Evolutionary conservation across 2,113 vertebrate species (phyloP).

Genomic region (Daubentonia madagascariensis): DNA sequence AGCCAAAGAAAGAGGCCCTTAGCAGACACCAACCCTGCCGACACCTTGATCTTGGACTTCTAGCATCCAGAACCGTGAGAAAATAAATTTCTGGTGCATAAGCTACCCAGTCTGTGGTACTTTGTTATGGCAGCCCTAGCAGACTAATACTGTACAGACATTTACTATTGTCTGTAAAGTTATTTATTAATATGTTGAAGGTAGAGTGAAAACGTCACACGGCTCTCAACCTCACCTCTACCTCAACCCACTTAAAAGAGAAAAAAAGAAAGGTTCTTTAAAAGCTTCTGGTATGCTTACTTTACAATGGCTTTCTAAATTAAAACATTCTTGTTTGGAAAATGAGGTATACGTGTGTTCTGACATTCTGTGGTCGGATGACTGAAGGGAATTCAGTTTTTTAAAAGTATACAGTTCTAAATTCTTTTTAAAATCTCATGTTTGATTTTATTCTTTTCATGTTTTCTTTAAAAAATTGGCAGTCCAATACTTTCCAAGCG

Average conservation of each 20-base stretch:
- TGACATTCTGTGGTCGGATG: conserved; percentile 35
- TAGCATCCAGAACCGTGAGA: neutral
- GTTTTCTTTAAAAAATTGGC: conserved; percentile 55
- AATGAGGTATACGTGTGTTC: conserved; percentile 17
- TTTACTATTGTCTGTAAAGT: neutral
- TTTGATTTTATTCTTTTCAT: conserved; percentile 52
- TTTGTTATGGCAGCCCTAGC: neutral
- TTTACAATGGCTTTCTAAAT: conserved; percentile 18
- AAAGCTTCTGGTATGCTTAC: neutral
- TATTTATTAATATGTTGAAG: neutral
- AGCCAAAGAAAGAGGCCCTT: neutral
- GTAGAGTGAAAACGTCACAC: neutral
- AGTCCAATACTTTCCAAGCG: conserved; percentile 75
- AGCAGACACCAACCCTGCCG: neutral
- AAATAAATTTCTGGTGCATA: neutral
- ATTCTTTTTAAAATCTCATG: conserved; percentile 37
- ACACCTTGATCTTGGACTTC: neutral
- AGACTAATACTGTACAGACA: neutral
- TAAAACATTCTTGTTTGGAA: conserved; percentile 16
- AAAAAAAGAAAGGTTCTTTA: neutral
- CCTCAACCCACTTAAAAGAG: conserved; percentile 40
- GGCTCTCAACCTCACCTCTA: conserved; percentile 31
- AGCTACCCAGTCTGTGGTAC: neutral
- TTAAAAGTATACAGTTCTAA: conserved; percentile 71
- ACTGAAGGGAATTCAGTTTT: conserved; percentile 39